Evolutionary conservation across 2,888 invertebrate species (phyloP), one percentile per base, ranked within the genome.

Genomic region (Drosophila tripunctata): DNA sequence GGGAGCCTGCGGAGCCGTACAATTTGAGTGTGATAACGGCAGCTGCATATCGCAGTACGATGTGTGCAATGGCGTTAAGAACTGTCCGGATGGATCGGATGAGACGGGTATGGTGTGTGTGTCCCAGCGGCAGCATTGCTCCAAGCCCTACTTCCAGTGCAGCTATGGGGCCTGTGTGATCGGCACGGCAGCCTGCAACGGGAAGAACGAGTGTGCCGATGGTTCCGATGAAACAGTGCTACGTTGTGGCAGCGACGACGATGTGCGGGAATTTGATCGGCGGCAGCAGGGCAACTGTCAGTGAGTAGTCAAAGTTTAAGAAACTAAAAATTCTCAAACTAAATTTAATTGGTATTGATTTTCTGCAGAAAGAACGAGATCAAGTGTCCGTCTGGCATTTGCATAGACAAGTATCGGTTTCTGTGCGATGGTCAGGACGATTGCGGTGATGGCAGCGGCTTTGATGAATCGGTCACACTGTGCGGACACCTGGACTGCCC

Each of bases 31-130:
- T 54, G 77, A 84, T 1, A 79, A 81, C 51, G 90, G 90, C 10
- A 74, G 77, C 31, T 91, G 91, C 54, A 88, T 91, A 14, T 63
- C 73, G 0, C 36, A 36, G 3, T 84, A 72, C 10, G 64, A 76
- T 1, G 65, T 69, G 2, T 91, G 90, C 56, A 82, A 91, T 47
- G 90, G 90, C 0, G 43, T 38, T 0, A 56, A 64, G 5, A 68
- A 91, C 50, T 91, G 90, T 24, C 54, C 69, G 0, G 91, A 91
- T 70, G 85, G 82, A 1, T 87, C 90, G 0, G 90, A 91, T 66
- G 90, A 91, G 65, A 89, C 79, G 5, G 72, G 85, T 0, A 52
- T 75, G 31, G 65, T 62, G 8, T 91, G 91, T 40, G 68, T 88
- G 10, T 41, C 70, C 4, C 77, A 87, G 62, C 51, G 84, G 0